Evolutionary conservation across 1,140 invertebrate species (phyloP), one percentile per base, ranked within the genome.

Genomic region (Drosophila bocqueti): DNA sequence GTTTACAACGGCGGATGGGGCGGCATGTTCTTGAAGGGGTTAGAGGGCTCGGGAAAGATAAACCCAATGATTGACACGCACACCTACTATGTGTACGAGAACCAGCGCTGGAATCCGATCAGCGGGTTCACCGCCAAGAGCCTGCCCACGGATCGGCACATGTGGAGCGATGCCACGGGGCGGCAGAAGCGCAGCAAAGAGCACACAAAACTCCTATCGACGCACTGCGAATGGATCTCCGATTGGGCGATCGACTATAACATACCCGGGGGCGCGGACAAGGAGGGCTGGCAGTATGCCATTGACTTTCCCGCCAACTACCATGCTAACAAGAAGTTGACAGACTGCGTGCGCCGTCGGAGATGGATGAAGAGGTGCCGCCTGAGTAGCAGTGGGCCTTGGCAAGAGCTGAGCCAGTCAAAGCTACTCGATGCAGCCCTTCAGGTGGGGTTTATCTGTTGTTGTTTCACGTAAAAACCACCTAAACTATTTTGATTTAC

Each of bases 281-380:
- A 95, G 63, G 97, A 98, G 79, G 98, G 98, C 4, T 99, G 98
- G 98, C 98, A 98, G 92, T 98, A 98, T 94, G 97, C 97, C 4
- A 96, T 97, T 3, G 97, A 98, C 93, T 98, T 98, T 93, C 97
- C 97, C 8, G 95, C 96, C 0, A 95, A 95, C 26, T 98, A 97
- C 93, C 97, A 98, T 92, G 95, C 95, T 0, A 95, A 96, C 78
- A 98, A 98, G 92, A 94, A 96, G 61, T 96, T 98, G 69, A 98
- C 97, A 1, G 98, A 98, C 93, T 97, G 97, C 87, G 97, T 98
- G 1, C 94, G 98, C 62, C 94, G 97, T 31, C 94, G 97, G 47
- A 94, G 97, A 50, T 98, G 98, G 97, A 96, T 96, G 78, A 95
- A 97, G 81, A 96, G 96, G 81, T 97, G 97, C 87, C 96, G 96